These are phyloP conservation scores for Ursus arctos DNA, from an alignment of 2,113 vertebrate genomes.

Conservation along the genomic window DNA sequence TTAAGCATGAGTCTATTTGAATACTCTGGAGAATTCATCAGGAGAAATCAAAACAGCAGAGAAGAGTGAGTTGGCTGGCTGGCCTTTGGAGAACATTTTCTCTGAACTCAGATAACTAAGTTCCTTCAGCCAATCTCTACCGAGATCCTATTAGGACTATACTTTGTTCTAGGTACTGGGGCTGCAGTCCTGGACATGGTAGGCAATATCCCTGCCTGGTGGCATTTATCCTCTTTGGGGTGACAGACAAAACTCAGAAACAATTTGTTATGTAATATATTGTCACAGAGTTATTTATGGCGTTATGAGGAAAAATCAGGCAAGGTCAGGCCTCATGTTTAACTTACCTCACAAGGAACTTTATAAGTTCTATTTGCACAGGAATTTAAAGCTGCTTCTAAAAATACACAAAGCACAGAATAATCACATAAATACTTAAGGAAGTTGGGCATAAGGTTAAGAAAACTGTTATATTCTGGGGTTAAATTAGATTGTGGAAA, in stretches of 20 bases:
- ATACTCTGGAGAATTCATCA: constrained; percentile 22
- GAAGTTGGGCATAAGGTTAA: not conserved
- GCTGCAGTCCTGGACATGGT: not conserved
- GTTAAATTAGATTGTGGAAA: constrained; percentile 22
- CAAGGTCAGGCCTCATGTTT: not conserved
- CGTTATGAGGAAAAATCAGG: not conserved
- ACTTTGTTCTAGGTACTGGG: not conserved
- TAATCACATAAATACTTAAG: not conserved
- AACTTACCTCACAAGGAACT: not conserved
- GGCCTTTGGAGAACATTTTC: not conserved
- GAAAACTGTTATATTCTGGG: not conserved
- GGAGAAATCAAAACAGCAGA: not conserved
- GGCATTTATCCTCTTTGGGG: not conserved
- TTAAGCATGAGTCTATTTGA: constrained; percentile 34
- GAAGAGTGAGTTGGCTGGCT: not conserved
- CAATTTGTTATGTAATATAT: not conserved
- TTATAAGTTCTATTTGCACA: not conserved
- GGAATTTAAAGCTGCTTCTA: constrained; percentile 28
- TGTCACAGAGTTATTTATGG: not conserved
- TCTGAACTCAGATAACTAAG: not conserved
- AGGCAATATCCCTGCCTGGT: not conserved
- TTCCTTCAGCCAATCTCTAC: not conserved
- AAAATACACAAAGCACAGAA: not conserved
- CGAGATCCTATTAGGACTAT: too few relatives aligned
- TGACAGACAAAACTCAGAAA: not conserved